Evolutionary conservation across 2,113 vertebrate genomes (phyloP).

Genomic region (Amphiprion percula): DNA sequence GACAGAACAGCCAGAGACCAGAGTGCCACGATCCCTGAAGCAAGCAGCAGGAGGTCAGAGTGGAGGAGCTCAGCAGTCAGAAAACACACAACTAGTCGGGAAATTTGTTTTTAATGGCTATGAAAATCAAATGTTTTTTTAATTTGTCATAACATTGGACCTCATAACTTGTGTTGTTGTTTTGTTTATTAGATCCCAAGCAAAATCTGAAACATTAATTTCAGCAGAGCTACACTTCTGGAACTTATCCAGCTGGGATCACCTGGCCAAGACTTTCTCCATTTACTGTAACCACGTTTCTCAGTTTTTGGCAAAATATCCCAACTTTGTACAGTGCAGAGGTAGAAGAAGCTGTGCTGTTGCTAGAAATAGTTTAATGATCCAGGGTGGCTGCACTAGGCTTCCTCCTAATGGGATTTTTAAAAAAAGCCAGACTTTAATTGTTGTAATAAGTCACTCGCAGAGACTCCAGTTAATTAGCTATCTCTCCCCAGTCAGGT

Average conservation of each 20-base stretch:
- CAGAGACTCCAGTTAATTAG: constrained; percentile 61
- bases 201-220: too few species aligned
- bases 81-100: background rate
- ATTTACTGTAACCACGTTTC: background rate
- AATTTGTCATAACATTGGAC: background rate
- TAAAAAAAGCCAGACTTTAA: constrained; percentile 60
- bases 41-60: constrained; percentile 35
- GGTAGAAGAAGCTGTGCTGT: background rate
- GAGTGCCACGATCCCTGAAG: constrained; percentile 90
- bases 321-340: background rate
- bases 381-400: constrained; percentile 21
- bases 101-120: background rate
- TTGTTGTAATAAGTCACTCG: constrained; percentile 70
- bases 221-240: background rate
- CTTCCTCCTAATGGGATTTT: constrained; percentile 45
- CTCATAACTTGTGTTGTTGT: too few species aligned
- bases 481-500: constrained; percentile 32
- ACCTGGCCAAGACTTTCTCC: background rate
- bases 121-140: background rate
- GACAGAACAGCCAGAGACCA: constrained; percentile 92
- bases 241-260: background rate
- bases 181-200: too few species aligned
- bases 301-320: constrained; percentile 16
- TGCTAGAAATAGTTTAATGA: constrained; percentile 53
- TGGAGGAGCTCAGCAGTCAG: background rate